Percentiles rank a stretch among this genome's conserved stretches.
These are phyloP conservation scores for Clostera curtula DNA, from an alignment of 2,888 invertebrate species.

Conservation along the genomic window DNA sequence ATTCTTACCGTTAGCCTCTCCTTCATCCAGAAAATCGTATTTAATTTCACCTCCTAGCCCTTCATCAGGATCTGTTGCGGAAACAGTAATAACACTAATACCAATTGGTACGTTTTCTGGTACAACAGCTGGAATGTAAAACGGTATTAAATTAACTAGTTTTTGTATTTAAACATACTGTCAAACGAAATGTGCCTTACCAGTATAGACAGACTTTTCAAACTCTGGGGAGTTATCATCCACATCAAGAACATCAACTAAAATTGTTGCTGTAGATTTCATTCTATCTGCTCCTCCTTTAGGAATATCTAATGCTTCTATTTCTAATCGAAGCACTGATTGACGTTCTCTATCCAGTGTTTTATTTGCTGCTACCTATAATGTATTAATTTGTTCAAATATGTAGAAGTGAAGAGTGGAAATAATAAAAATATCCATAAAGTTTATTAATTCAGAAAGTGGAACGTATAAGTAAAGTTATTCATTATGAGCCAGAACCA, in stretches of 20 bases:
- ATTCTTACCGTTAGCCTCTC: slow-evolving; percentile 78
- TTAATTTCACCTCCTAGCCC: slow-evolving; percentile 81
- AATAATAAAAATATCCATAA: too few species aligned
- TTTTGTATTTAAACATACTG: neutral
- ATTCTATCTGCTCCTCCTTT: slow-evolving; percentile 80
- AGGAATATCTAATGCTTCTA: slow-evolving; percentile 85
- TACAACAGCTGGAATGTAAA: slow-evolving; percentile 75
- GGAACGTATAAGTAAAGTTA: too few species aligned
- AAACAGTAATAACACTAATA: slow-evolving; percentile 78
- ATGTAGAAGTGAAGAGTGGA: too few species aligned
- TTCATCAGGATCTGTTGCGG: slow-evolving; percentile 85
- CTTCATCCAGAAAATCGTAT: slow-evolving; percentile 83
- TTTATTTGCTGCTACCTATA: slow-evolving; percentile 76
- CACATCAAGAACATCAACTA: slow-evolving; percentile 82
- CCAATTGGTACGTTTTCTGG: slow-evolving; percentile 83
- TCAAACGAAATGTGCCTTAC: slow-evolving; percentile 34
- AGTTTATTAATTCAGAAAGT: too few species aligned
- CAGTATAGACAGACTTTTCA: slow-evolving; percentile 75
- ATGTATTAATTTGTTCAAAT: neutral
- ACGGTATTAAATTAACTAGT: neutral
- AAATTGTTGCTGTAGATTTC: slow-evolving; percentile 77
- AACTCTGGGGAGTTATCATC: slow-evolving; percentile 86
- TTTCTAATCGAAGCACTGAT: slow-evolving; percentile 79
- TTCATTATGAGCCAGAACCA: too few species aligned
- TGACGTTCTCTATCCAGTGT: slow-evolving; percentile 83